These are phyloP conservation scores for Myotis daubentonii DNA, from an alignment of 2,797 vertebrate genomes.

Conservation along the genomic window DNA sequence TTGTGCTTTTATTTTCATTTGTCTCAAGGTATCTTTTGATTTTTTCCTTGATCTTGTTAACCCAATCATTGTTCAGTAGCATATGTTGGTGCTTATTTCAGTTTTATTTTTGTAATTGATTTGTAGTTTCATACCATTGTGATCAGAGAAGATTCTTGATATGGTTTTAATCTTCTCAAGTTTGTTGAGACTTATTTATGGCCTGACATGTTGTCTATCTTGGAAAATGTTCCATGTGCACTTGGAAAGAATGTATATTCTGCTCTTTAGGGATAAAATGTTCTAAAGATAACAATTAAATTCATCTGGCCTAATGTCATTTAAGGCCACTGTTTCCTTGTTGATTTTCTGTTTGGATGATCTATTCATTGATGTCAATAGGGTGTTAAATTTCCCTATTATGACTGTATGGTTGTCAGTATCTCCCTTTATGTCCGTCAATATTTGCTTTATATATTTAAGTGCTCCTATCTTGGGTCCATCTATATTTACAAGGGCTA, in stretches of 20 bases:
- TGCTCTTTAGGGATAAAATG: background rate
- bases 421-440: background rate
- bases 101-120: background rate
- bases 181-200: background rate
- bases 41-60: background rate
- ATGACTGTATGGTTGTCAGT: background rate
- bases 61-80: background rate
- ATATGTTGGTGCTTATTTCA: background rate
- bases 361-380: background rate
- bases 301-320: background rate
- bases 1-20: background rate
- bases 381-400: background rate
- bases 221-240: background rate
- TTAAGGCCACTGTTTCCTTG: background rate
- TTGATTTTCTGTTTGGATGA: background rate
- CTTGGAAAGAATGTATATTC: background rate
- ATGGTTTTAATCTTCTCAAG: background rate
- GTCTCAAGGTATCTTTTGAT: background rate
- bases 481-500: background rate
- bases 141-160: background rate
- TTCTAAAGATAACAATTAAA: background rate
- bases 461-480: background rate
- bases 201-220: background rate
- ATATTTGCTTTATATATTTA: background rate
- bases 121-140: background rate